Percentiles rank a stretch among this genome's conserved stretches.
These are phyloP conservation scores for Calidris pygmaea DNA, from an alignment of 2,113 vertebrate genomes.

Conservation along the genomic window DNA sequence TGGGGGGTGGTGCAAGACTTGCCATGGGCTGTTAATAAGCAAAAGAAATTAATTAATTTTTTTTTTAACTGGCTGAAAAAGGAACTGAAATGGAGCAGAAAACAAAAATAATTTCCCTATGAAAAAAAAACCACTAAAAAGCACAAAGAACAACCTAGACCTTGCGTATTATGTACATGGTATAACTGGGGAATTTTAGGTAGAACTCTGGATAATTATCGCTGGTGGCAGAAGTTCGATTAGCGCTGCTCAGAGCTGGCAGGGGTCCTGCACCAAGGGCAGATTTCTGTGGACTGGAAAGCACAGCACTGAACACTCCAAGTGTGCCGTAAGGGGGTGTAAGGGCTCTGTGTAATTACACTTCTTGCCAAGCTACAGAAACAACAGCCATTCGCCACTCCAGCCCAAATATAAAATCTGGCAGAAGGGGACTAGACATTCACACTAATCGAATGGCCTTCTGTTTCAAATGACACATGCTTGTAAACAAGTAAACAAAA, in stretches of 20 bases:
- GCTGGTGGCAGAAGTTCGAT: background rate
- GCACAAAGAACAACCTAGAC: background rate
- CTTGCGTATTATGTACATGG: rapidly evolving
- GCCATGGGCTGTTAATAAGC: background rate
- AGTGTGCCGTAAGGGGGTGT: background rate
- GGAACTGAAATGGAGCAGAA: background rate
- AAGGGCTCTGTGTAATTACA: background rate
- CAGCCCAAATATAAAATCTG: constrained; percentile 27
- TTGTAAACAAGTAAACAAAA: constrained; percentile 36
- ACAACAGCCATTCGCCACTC: background rate
- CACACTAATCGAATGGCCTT: background rate
- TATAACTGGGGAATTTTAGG: background rate
- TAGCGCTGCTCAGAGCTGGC: background rate
- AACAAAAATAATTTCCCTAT: background rate
- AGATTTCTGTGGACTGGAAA: background rate
- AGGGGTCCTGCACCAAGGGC: background rate
- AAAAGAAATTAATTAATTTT: background rate
- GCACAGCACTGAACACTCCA: background rate
- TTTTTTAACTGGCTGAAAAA: background rate
- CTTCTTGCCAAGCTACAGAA: background rate
- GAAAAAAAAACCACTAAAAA: background rate
- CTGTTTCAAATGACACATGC: constrained; percentile 14
- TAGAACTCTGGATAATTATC: background rate
- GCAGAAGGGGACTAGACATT: constrained; percentile 8
- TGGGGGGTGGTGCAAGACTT: background rate